A percentile compares a stretch with the other conserved stretches of the same genome.
Evolutionary conservation across 2,797 vertebrate genomes (phyloP).

Genomic region (Cygnus olor): DNA sequence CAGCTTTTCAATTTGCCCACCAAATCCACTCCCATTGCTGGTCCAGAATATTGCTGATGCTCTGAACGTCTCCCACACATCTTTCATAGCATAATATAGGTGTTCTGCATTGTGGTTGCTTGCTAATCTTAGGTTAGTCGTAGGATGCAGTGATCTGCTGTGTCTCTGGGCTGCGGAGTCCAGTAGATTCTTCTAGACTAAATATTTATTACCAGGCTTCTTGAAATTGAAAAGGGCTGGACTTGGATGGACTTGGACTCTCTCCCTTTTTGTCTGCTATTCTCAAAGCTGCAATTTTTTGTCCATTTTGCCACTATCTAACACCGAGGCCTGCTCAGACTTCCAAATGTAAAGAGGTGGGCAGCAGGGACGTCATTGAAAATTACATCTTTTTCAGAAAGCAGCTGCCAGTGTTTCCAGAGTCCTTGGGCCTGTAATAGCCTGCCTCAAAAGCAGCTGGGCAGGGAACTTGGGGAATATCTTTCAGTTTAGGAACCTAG

Average conservation of each 20-base stretch:
- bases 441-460: slow-evolving; percentile 33
- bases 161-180: not conserved
- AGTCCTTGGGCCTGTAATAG: slow-evolving; percentile 1
- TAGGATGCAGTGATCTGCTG: not conserved
- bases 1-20: not conserved
- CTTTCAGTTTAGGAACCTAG: not conserved
- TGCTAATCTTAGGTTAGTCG: not conserved
- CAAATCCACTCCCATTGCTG: not conserved
- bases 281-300: not conserved
- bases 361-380: not conserved
- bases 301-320: not conserved
- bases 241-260: not conserved
- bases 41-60: not conserved
- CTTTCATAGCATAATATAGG: not conserved
- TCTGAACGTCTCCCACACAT: not conserved
- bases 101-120: not conserved
- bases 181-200: not conserved
- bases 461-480: slow-evolving; percentile 4
- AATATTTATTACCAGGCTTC: not conserved
- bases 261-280: not conserved
- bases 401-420: not conserved
- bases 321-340: not conserved
- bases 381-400: slow-evolving; percentile 19
- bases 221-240: not conserved
- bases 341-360: not conserved